Conservation (phyloP, 2,888 invertebrate genomes). For the Ypsolopha scabrella region DNA sequence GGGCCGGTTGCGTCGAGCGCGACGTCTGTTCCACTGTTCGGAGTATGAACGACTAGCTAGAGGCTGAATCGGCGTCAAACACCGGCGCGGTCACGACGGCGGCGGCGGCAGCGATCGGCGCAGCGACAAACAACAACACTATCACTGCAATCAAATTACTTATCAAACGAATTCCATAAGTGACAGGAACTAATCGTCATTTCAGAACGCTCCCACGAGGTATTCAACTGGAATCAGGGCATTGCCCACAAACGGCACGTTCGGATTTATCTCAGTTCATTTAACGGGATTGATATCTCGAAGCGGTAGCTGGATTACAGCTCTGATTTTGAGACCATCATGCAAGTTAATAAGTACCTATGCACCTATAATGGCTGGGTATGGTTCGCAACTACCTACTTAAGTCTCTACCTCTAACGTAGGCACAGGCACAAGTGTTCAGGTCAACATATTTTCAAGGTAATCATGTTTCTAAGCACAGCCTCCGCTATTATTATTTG, state of each 20-base stretch:
- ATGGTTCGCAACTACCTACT: too few relatives aligned
- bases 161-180: slow-evolving; percentile 43
- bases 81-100: slow-evolving; percentile 19
- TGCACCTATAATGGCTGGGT: too few relatives aligned
- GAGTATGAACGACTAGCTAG: slow-evolving; percentile 41
- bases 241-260: not conserved
- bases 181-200: slow-evolving; percentile 9
- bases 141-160: slow-evolving; percentile 42
- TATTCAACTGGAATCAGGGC: slow-evolving; percentile 12
- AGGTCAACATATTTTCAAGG: not conserved
- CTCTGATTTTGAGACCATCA: too few relatives aligned
- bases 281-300: not conserved
- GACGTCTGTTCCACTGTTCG: slow-evolving; percentile 51
- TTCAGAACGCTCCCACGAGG: slow-evolving; percentile 39
- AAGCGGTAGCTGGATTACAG: too few relatives aligned
- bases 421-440: not conserved
- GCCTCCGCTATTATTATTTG: too few relatives aligned
- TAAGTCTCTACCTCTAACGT: too few relatives aligned
- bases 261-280: not conserved
- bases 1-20: slow-evolving; percentile 24
- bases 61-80: not conserved
- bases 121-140: slow-evolving; percentile 1
- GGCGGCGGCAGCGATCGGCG: slow-evolving; percentile 21
- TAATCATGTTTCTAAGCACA: not conserved
- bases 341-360: too few relatives aligned